Evolutionary conservation across 2,113 vertebrate genomes (phyloP).

Genomic region (Indicator maculatus): DNA sequence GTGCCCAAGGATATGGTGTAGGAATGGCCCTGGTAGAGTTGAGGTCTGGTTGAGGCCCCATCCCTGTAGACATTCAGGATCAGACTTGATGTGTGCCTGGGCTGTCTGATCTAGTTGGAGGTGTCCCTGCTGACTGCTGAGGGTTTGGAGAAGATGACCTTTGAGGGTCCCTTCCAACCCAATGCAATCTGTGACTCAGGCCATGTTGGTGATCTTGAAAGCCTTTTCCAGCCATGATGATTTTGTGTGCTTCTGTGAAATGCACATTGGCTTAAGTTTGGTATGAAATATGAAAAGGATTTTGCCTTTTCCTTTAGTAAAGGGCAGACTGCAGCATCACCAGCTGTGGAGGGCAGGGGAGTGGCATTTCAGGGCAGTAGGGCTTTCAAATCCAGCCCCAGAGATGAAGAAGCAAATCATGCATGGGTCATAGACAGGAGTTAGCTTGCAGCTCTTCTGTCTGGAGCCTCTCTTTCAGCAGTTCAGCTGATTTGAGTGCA

Average conservation of each 20-base stretch:
- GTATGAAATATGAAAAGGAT: not conserved
- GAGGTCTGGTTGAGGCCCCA: too few species aligned
- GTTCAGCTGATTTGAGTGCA: not conserved
- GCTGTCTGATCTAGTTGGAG: too few species aligned
- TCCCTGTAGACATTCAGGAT: too few species aligned
- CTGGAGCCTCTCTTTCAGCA: not conserved
- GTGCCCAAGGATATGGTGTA: too few species aligned
- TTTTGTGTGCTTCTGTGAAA: not conserved
- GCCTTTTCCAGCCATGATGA: too few species aligned
- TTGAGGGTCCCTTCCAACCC: too few species aligned
- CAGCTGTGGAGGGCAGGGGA: not conserved
- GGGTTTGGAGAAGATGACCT: too few species aligned
- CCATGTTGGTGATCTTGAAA: too few species aligned
- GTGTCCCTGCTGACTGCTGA: too few species aligned
- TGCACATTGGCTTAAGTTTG: not conserved
- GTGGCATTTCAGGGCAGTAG: not conserved
- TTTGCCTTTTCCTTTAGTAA: not conserved
- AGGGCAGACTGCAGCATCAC: not conserved
- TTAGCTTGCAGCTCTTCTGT: not conserved
- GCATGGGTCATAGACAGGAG: not conserved
- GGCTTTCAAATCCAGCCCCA: not conserved
- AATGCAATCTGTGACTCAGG: too few species aligned
- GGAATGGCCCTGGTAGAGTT: too few species aligned
- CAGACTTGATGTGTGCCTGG: too few species aligned
- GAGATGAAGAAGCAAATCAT: not conserved